phyloP scores from a whole-genome alignment of 2,113 vertebrate species.

The Syngnathus typhle region DNA sequence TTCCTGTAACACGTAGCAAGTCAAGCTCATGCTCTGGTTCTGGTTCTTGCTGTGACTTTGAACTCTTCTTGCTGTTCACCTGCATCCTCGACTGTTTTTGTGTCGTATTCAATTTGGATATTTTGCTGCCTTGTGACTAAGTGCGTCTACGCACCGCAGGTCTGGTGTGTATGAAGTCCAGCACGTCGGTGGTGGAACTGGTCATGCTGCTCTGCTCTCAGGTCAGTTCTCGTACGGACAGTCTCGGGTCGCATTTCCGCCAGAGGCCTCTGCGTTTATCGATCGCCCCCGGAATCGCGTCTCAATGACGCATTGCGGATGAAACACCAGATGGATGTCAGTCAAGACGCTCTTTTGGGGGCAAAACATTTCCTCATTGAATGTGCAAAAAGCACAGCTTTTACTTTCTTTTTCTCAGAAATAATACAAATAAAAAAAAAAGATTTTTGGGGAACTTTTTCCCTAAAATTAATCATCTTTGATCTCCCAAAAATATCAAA shows the following conservation, averaged over 20 bases:
- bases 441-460: neutral
- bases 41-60: neutral
- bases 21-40: constrained; percentile 33
- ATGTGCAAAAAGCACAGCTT: neutral
- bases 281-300: constrained; percentile 17
- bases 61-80: constrained; percentile 40
- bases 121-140: constrained; percentile 20
- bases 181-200: constrained; percentile 95
- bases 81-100: constrained; percentile 59
- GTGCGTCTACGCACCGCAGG: constrained; percentile 70
- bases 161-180: constrained; percentile 98
- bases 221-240: constrained; percentile 60
- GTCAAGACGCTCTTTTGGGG: neutral
- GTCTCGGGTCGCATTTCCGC: too few relatives aligned
- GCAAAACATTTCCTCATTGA: too few relatives aligned
- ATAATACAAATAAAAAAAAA: too few relatives aligned
- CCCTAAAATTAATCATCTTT: neutral
- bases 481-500: neutral
- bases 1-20: constrained; percentile 14
- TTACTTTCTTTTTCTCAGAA: neutral
- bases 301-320: constrained; percentile 40
- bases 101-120: constrained; percentile 17
- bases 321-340: constrained; percentile 36
- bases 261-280: constrained; percentile 20
- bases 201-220: constrained; percentile 99